Evolutionary conservation across 2,113 vertebrate genomes (phyloP).

Genomic region (Callipepla squamata): DNA sequence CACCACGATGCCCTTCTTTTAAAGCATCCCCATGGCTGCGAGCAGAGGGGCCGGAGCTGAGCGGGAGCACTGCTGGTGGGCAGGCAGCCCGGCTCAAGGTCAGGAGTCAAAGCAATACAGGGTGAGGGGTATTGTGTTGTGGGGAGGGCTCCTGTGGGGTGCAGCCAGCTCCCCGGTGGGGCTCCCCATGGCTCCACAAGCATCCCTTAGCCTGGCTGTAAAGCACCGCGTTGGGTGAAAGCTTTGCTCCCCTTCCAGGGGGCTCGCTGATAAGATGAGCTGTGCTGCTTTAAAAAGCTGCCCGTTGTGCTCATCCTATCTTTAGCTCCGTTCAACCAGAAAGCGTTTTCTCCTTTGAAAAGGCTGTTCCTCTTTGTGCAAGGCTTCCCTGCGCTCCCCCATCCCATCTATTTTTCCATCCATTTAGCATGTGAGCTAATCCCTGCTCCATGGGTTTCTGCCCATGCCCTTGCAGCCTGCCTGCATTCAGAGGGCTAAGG

Average conservation of each 20-base stretch:
- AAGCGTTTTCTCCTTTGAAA: neutral
- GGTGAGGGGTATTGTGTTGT: neutral
- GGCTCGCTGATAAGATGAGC: neutral
- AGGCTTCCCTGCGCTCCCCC: neutral
- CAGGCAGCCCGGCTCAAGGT: conserved; percentile 25
- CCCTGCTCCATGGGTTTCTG: neutral
- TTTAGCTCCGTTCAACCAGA: conserved; percentile 35
- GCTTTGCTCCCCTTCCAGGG: accelerated
- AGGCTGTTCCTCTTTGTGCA: neutral
- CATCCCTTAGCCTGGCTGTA: neutral
- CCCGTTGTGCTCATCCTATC: conserved; percentile 5
- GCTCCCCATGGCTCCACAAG: accelerated
- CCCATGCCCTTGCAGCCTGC: accelerated
- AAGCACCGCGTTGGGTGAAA: accelerated
- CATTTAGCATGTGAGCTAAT: neutral
- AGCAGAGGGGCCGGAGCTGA: neutral
- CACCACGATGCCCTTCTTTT: neutral
- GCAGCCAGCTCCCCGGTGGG: neutral
- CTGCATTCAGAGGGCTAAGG: accelerated
- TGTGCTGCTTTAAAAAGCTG: conserved; percentile 44
- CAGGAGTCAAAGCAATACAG: conserved; percentile 65
- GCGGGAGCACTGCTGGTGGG: neutral
- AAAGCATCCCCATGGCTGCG: neutral
- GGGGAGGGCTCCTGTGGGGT: neutral
- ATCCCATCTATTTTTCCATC: neutral